phyloP scores from a whole-genome alignment of 2,797 vertebrate genomes.

The Morus bassanus region DNA sequence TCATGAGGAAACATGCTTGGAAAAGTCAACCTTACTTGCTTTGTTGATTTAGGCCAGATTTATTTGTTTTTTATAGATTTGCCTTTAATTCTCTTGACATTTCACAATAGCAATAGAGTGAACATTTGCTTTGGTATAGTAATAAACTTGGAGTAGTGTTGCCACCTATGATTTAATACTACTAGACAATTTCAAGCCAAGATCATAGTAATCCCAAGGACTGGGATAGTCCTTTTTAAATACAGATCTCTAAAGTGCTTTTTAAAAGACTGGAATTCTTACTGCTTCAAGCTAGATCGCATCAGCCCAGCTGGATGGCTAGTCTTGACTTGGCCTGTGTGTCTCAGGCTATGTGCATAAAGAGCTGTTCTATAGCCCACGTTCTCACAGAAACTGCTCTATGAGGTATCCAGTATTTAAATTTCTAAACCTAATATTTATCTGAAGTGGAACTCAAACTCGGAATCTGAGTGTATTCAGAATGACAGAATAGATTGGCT shows the following conservation, averaged over 20 bases:
- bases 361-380: not conserved
- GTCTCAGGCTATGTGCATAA: not conserved
- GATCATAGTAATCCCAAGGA: not conserved
- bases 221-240: not conserved
- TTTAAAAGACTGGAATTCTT: not conserved
- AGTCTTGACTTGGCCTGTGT: not conserved
- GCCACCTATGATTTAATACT: not conserved
- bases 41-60: not conserved
- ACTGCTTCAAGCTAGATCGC: not conserved
- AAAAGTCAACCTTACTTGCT: not conserved
- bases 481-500: not conserved
- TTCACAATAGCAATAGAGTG: not conserved
- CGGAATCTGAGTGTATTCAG: not conserved
- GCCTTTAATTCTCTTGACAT: not conserved
- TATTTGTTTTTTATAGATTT: constrained; percentile 2
- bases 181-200: not conserved
- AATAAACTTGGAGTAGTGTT: not conserved
- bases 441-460: not conserved
- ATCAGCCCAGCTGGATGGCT: not conserved
- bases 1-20: not conserved
- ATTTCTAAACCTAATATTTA: not conserved
- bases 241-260: not conserved
- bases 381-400: not conserved
- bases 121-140: not conserved
- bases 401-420: not conserved